These are phyloP conservation scores for Hormaphis cornu DNA, from an alignment of 1,140 invertebrate species.

Conservation along the genomic window DNA sequence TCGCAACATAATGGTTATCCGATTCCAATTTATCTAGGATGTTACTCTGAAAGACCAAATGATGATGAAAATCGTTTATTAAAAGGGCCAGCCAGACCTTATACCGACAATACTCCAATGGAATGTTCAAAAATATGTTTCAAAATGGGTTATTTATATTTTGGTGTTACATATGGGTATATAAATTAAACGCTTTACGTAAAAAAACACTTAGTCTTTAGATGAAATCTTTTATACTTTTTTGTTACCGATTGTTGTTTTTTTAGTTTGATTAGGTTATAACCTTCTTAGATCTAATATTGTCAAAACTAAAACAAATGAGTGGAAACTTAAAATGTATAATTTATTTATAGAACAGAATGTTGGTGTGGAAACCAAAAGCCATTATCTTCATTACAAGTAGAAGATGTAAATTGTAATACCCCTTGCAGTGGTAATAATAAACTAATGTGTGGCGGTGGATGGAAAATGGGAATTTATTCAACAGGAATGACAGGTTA, in stretches of 20 bases:
- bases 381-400: slow-evolving; percentile 48
- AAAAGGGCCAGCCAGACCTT: not conserved
- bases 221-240: too few species aligned
- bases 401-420: slow-evolving; percentile 63
- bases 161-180: slow-evolving; percentile 33
- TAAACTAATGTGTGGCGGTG: slow-evolving; percentile 72
- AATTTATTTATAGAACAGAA: slow-evolving; percentile 63
- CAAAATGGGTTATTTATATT: slow-evolving; percentile 29
- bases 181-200: too few species aligned
- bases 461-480: slow-evolving; percentile 75
- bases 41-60: not conserved
- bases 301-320: too few species aligned
- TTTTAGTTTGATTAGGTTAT: too few species aligned
- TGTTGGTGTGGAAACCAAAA: slow-evolving; percentile 82
- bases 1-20: not conserved
- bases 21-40: slow-evolving; percentile 16
- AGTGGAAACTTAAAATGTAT: too few species aligned
- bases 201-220: too few species aligned
- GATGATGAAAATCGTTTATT: slow-evolving; percentile 11
- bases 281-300: not conserved
- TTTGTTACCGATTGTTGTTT: too few species aligned
- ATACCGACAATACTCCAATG: slow-evolving; percentile 22
- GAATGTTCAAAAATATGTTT: slow-evolving; percentile 36
- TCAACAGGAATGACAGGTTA: slow-evolving; percentile 75
- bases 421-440: slow-evolving; percentile 69